Evolutionary conservation across 1,140 invertebrate genomes (phyloP), one percentile per base, ranked within the genome.

Genomic region (Lepidotrigona ventralis): DNA sequence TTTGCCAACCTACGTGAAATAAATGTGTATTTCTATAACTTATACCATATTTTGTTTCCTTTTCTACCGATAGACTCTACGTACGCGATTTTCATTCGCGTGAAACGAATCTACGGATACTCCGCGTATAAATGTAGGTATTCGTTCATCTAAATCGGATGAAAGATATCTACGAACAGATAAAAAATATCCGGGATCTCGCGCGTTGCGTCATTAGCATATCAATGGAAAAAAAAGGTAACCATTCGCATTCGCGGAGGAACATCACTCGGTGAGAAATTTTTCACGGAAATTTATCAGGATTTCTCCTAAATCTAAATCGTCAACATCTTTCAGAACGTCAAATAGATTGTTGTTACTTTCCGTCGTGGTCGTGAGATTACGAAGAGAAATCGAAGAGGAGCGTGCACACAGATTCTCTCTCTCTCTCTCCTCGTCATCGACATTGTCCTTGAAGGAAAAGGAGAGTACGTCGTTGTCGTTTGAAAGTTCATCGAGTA

Each of bases 261-360:
- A 51, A 9, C 6, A 15, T 66, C 53, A 23, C 64, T 46, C 14
- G 9, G 26, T 21, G 15, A 6, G 19, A 15, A 39, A 69, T 83
- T 26, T 29, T 39, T 53, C 60, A 21, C n/a, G 39, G 69, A 71
- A 86, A 87, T 87, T 87, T 84, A 72, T 88, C 71, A 81, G 68
- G 82, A 87, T 88, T 86, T 84, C 51, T 74, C 56, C 73, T 81
- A 78, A 87, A 86, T 84, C 73, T 84, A 70, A 81, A 78, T 88
- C 70, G 85, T 73, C 81, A 80, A 80, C 76, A 71, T 26, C 58
- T 70, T 68, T 69, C 54, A 9, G 46, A 58, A 68, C 46, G 73
- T 84, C 81, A 54, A 64, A 84, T 87, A 87, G 86, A 87, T 87
- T 81, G 73, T 81, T 9, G 68, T 58, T 46, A 54, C 76, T 84